A percentile compares a stretch with the other conserved stretches of the same genome.
Conservation (phyloP, 2,113 vertebrate genomes). For the Clarias macrocephalus region DNA sequence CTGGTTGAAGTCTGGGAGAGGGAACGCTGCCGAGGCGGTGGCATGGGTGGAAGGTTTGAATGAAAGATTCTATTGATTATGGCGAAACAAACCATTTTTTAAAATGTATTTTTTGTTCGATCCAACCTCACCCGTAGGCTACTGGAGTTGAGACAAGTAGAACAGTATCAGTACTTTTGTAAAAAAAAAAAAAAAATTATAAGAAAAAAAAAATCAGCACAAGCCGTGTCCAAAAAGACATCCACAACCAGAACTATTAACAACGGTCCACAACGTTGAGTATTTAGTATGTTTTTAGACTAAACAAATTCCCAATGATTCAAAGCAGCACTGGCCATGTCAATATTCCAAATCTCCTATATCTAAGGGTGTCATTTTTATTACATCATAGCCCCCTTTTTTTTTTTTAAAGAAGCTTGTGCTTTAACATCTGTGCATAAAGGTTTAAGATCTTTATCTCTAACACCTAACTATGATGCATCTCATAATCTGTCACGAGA, state of each 20-base stretch:
- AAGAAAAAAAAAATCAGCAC: too few relatives aligned
- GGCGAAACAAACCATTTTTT: not conserved
- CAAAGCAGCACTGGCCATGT: not conserved
- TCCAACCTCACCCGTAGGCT: not conserved
- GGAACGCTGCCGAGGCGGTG: conserved; percentile 11
- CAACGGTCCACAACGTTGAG: not conserved
- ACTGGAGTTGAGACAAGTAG: not conserved
- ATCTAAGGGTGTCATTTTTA: not conserved
- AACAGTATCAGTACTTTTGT: not conserved
- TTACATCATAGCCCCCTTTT: too few relatives aligned
- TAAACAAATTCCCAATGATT: not conserved
- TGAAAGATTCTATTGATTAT: not conserved
- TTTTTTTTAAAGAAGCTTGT: too few relatives aligned
- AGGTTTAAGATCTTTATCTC: not conserved
- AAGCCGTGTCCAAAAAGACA: not conserved
- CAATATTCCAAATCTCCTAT: not conserved
- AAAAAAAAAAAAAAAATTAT: too few relatives aligned
- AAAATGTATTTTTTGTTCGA: not conserved
- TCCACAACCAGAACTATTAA: too few relatives aligned
- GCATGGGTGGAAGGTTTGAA: not conserved
- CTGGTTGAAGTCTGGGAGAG: conserved; percentile 29
- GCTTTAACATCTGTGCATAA: not conserved
- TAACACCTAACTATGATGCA: not conserved
- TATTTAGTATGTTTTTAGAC: not conserved
- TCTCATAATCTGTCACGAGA: not conserved